These are phyloP conservation scores for Alexandromys fortis DNA, from an alignment of 2,113 vertebrate species.

Conservation along the genomic window DNA sequence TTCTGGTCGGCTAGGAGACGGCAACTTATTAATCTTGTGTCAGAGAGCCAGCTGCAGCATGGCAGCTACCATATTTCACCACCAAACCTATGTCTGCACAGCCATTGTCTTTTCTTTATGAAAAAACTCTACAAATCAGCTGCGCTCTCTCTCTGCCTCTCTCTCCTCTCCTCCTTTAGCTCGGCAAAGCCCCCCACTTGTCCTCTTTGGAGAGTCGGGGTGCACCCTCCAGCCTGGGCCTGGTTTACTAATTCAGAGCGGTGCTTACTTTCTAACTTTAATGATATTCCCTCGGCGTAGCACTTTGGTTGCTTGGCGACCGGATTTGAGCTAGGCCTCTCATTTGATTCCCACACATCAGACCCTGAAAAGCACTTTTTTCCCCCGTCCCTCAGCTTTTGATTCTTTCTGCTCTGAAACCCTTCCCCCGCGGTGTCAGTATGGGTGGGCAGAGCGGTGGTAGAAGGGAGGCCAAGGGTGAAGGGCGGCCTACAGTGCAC, in stretches of 20 bases:
- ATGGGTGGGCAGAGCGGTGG: slow-evolving; percentile 96
- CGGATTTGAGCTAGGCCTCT: slow-evolving; percentile 99
- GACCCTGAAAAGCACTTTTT: slow-evolving; percentile 98
- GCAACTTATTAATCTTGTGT: slow-evolving; percentile 99
- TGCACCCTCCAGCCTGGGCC: slow-evolving; percentile 83
- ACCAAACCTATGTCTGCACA: slow-evolving; percentile 91
- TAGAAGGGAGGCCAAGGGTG: slow-evolving; percentile 91
- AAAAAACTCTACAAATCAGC: slow-evolving; percentile 90
- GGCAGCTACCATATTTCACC: slow-evolving; percentile 95
- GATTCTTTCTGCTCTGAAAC: slow-evolving; percentile 98
- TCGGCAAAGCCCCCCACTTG: slow-evolving; percentile 51
- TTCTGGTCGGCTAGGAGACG: slow-evolving; percentile 99
- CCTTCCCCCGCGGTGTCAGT: slow-evolving; percentile 97
- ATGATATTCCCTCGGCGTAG: slow-evolving; percentile 99
- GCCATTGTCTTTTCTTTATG: slow-evolving; percentile 87
- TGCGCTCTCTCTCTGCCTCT: slow-evolving; percentile 77
- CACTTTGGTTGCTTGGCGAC: slow-evolving; percentile 99
- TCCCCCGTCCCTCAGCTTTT: slow-evolving; percentile 94
- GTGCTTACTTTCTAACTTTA: slow-evolving; percentile 97
- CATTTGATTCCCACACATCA: slow-evolving; percentile 99
- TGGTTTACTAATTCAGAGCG: slow-evolving; percentile 94
- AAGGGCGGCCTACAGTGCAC: slow-evolving; percentile 90
- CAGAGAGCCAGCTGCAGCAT: slow-evolving; percentile 98
- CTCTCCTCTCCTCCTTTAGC: slow-evolving; percentile 48
- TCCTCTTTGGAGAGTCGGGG: slow-evolving; percentile 83